Evolutionary conservation across 2,888 invertebrate genomes (phyloP).

Genomic region (Sphaerophoria taeniata): DNA sequence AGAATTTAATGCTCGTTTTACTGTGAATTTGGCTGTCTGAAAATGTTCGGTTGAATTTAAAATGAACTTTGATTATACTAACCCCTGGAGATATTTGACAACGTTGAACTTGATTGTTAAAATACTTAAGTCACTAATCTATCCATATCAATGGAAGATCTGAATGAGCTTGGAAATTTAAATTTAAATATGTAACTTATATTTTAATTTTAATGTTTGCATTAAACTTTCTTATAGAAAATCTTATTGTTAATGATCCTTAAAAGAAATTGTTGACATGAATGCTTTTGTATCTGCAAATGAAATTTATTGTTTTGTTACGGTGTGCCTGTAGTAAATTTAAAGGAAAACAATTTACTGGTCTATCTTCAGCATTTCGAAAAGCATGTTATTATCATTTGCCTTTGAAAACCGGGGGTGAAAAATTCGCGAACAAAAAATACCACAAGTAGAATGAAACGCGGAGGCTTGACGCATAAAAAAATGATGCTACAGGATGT

Average conservation of each 20-base stretch:
- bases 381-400: constrained; percentile 18
- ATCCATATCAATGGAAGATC: neutral
- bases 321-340: too few relatives aligned
- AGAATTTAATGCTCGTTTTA: too few relatives aligned
- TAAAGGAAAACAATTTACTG: constrained; percentile 32
- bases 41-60: constrained; percentile 28
- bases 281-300: constrained; percentile 37
- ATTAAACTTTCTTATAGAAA: constrained; percentile 2
- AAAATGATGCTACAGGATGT: constrained; percentile 61
- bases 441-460: constrained; percentile 56
- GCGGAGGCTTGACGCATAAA: constrained; percentile 61
- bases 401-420: constrained; percentile 22
- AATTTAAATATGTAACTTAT: constrained; percentile 57
- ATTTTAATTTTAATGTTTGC: constrained; percentile 12
- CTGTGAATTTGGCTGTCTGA: too few relatives aligned
- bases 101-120: constrained; percentile 27
- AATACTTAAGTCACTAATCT: constrained; percentile 12
- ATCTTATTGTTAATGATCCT: neutral
- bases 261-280: constrained; percentile 5
- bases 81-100: constrained; percentile 44
- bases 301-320: constrained; percentile 67
- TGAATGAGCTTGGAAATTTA: constrained; percentile 38
- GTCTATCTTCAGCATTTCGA: neutral
- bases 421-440: constrained; percentile 55
- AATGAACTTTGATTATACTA: constrained; percentile 51